Evolutionary conservation across 2,888 invertebrate species (phyloP), one percentile per base, ranked within the genome.

Genomic region (Hetaerina titia): DNA sequence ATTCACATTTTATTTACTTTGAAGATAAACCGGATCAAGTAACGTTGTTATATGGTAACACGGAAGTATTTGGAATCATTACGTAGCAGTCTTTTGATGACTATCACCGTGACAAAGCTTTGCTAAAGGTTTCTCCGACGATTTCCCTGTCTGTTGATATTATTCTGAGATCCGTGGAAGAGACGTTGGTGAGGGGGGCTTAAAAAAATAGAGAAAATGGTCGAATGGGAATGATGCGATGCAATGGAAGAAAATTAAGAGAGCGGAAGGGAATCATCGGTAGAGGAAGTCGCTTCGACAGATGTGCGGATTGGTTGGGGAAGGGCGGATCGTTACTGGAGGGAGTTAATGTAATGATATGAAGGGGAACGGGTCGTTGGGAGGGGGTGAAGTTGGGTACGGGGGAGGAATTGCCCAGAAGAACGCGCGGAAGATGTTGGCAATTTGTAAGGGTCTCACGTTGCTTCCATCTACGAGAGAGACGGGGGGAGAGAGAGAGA

Each of bases 361-460:
- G 31, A 81, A 31, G 13, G 81, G n/a, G 74, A 45, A 45, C 45
- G 45, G 81, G 63, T 63, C 15, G 63, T 17, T 11, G 63, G 63
- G 17, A 11, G 63, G 17, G 69, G 9, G 19, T 69, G 69, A n/a
- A 69, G 15, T n/a, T 7, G n/a, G 69, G 69, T 0, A 9, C 0
- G n/a, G 5, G 69, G 69, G n/a, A 56, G 74, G 69, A 64, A 45
- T 31, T 56, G 92, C 69, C 69, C 56, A 45, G 64, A 92, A 69
- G 92, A 69, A 92, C 74, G 64, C 92, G 92, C 56, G 69, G 92
- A 90, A 90, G 92, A 69, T 56, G 92, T 92, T 69, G 64, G 92
- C 92, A 92, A 92, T 92, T 92, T 92, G 92, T 92, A 92, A 92
- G 69, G 92, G 45, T 56, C 92, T 69, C 92, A 92, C 92, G 92